Base-by-base conservation (phyloP, 2,888 invertebrate species). In the Microplitis deprimator region DNA sequence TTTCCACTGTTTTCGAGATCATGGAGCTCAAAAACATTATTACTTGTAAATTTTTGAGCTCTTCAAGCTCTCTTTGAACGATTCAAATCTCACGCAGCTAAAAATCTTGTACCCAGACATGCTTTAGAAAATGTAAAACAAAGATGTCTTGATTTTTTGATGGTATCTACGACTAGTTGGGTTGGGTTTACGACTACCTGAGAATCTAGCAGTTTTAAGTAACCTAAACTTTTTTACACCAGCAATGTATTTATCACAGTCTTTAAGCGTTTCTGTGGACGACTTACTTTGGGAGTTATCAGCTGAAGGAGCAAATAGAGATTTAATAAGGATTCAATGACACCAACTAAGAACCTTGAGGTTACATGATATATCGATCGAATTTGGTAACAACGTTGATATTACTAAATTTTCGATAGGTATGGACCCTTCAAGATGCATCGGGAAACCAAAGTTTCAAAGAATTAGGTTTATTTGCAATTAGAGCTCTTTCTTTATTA, bases 401-500 rank as follows among this genome's bases (percentile, higher is more conserved):
- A 68, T 75, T 2, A 77, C 75, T 6, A 77, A 68, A 39, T 79
- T 73, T 68, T 76, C 77, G 81, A 72, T 75, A 8, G 71, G 72
- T 41, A 41, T 41, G 6, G 41, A 41, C 5, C 1, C 50, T 50
- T 50, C 10, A 6, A 50, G 29, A 29, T 29, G 29, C 29, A 4
- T 4, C 4, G 29, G 29, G 29, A 29, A 20, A 29, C 29, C 29
- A 77, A 29, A 70, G 59, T 7, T 81, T 79, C 61, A 69, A 79
- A 68, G 79, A 82, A 38, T n/a, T 83, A 5, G 79, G 81, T 0
- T 16, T 64, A 41, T 82, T 82, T 59, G 79, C 74, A 5, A 29
- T 82, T n/a, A 77, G 79, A 50, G 40, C 77, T 16, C 78, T 84
- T 1, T 80, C 81, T 17, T 29, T 83, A 29, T 81, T 82, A 0